phyloP scores from a whole-genome alignment of 2,113 vertebrate species.

The Prochilodus magdalenae region DNA sequence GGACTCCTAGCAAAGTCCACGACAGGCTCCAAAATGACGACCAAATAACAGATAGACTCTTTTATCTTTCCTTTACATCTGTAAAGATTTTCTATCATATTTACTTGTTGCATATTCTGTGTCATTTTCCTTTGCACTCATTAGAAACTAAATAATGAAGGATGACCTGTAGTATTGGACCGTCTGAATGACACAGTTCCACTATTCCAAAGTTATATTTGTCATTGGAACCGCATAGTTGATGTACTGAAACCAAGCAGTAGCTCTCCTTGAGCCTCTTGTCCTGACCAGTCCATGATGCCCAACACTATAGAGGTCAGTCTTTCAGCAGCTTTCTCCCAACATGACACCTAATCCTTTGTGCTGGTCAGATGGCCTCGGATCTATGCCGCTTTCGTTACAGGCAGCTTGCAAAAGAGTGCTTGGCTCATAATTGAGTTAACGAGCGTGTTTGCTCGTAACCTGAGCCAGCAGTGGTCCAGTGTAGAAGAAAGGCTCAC shows the following conservation, averaged over 20 bases:
- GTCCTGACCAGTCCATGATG: background rate
- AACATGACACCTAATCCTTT: background rate
- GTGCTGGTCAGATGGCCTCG: background rate
- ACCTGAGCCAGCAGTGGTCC: background rate
- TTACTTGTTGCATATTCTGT: too few species aligned
- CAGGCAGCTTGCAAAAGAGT: background rate
- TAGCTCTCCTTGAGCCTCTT: background rate
- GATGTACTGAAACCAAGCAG: background rate
- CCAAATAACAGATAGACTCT: too few species aligned
- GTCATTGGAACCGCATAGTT: background rate
- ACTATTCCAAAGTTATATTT: too few species aligned
- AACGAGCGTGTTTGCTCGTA: slow-evolving; percentile 7
- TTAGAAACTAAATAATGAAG: too few species aligned
- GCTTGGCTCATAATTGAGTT: slow-evolving; percentile 1
- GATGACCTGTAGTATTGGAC: too few species aligned
- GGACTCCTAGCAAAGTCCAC: too few species aligned
- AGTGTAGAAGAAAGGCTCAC: background rate
- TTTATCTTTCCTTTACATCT: too few species aligned
- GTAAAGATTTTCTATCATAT: too few species aligned
- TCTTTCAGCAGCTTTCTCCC: background rate
- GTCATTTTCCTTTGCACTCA: too few species aligned
- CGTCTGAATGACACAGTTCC: too few species aligned
- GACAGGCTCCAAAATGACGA: too few species aligned
- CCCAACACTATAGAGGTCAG: background rate
- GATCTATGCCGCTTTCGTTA: background rate